Percentiles rank a stretch among this genome's conserved stretches.
phyloP scores from a whole-genome alignment of 2,113 vertebrate species.

The Misgurnus mizolepis region DNA sequence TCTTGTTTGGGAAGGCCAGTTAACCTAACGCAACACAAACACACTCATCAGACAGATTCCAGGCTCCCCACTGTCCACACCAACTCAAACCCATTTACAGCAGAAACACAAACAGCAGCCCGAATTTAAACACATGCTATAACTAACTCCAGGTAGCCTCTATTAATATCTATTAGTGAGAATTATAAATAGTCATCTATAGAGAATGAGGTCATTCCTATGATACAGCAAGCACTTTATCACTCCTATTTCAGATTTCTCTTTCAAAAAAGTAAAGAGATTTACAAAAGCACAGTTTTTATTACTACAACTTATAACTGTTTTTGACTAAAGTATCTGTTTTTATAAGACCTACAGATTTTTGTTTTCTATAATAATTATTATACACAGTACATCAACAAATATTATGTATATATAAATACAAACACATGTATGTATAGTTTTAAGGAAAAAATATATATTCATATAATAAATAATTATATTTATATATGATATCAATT shows the following conservation, averaged over 20 bases:
- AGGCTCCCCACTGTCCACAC: constrained; percentile 63
- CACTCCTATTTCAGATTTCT: background rate
- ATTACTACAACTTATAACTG: background rate
- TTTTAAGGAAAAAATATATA: too few relatives aligned
- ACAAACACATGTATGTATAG: too few relatives aligned
- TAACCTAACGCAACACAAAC: constrained; percentile 29
- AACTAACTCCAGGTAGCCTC: constrained; percentile 67
- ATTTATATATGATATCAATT: too few relatives aligned
- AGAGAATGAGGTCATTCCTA: constrained; percentile 1
- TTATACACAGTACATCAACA: too few relatives aligned
- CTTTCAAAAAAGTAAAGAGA: background rate
- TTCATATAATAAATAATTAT: too few relatives aligned
- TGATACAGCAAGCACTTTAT: background rate
- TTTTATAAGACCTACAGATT: background rate
- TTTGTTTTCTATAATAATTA: background rate
- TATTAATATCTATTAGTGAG: constrained; percentile 38
- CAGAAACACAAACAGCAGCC: constrained; percentile 46
- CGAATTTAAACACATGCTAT: constrained; percentile 58
- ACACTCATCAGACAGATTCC: constrained; percentile 70
- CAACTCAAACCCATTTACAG: constrained; percentile 66
- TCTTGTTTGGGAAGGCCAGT: constrained; percentile 12
- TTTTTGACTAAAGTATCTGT: background rate
- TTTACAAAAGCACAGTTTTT: background rate
- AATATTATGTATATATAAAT: too few relatives aligned
- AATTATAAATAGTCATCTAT: constrained; percentile 13